Percentiles rank a stretch among this genome's conserved stretches.
Evolutionary conservation across 2,113 vertebrate genomes (phyloP).

Genomic region (Zosterops japonicus): DNA sequence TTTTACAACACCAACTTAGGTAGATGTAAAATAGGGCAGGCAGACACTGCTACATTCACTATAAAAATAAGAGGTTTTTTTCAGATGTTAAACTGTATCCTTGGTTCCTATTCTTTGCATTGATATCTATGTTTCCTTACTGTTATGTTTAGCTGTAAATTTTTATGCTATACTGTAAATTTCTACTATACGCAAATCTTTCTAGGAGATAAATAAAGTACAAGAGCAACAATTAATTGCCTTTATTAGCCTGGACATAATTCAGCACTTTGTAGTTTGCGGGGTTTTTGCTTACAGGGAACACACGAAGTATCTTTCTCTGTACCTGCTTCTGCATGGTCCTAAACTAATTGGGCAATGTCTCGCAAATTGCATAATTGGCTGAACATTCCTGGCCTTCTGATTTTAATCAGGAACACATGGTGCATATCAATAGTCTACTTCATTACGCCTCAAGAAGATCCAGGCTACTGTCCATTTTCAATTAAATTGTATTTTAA

Average conservation of each 20-base stretch:
- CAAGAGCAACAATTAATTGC: background rate
- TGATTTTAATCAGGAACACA: slow-evolving; percentile 47
- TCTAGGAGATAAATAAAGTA: background rate
- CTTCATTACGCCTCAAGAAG: slow-evolving; percentile 20
- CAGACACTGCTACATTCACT: background rate
- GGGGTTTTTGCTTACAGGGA: background rate
- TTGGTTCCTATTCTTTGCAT: background rate
- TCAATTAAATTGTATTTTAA: slow-evolving; percentile 54
- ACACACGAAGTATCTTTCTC: background rate
- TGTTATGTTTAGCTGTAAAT: background rate
- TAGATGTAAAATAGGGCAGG: background rate
- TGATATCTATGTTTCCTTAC: background rate
- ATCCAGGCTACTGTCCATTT: slow-evolving; percentile 35
- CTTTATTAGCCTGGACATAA: background rate
- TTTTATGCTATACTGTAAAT: background rate
- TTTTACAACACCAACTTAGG: background rate
- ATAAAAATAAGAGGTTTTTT: background rate
- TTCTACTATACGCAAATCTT: background rate
- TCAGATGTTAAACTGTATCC: background rate
- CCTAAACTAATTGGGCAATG: slow-evolving; percentile 36
- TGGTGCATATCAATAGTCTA: slow-evolving; percentile 47
- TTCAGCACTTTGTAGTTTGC: background rate
- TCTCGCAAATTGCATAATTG: slow-evolving; percentile 47
- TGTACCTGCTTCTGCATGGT: background rate
- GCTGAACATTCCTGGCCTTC: slow-evolving; percentile 34